Evolutionary conservation across 2,888 invertebrate genomes (phyloP), one percentile per base, ranked within the genome.

Genomic region (Salpingus planirostris): DNA sequence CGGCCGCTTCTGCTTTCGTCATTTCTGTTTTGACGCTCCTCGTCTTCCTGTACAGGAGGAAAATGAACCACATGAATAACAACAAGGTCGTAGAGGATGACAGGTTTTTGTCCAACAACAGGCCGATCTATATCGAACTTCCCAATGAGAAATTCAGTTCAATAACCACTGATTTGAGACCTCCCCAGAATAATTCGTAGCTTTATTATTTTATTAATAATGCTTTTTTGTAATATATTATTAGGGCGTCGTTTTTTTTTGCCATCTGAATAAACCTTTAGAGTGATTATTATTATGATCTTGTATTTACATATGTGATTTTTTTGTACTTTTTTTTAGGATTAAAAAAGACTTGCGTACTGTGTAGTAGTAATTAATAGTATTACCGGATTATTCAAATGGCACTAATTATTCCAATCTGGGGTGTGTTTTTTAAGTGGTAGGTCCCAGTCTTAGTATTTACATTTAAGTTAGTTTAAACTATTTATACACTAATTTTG

Each of bases 1-100:
- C 81, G 13, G 82, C 83, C 1, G 80, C 80, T 4, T 84, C 85
- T 3, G 83, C 85, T 1, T 85, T 86, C 54, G 72, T 86, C 33
- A 82, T 86, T 56, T 82, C 82, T 55, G 78, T 84, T 11, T 68
- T 86, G 11, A 76, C 82, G 14, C 76, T 86, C 2, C 70, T 85
- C 8, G 71, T 86, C 2, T 78, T 84, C 71, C 64, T 86, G 8
- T 85, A 86, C 59, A 74, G 81, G 7, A 71, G 74, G 52, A 74
- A 74, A 52, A 60, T 64, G 54, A 70, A 71, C 7, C 60, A 67
- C 37, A 55, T 75, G 13, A 71, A 69, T 43, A 67, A 67, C 2
- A 71, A 70, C 35, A 63, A 65, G 44, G 49, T 60, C 24, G 69
- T 70, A 38, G 59, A 64, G 21, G 60, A 62, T 31, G 58, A 55